Base-by-base conservation (phyloP, 2,797 vertebrate species). In the Petrocephalus sullivani region DNA sequence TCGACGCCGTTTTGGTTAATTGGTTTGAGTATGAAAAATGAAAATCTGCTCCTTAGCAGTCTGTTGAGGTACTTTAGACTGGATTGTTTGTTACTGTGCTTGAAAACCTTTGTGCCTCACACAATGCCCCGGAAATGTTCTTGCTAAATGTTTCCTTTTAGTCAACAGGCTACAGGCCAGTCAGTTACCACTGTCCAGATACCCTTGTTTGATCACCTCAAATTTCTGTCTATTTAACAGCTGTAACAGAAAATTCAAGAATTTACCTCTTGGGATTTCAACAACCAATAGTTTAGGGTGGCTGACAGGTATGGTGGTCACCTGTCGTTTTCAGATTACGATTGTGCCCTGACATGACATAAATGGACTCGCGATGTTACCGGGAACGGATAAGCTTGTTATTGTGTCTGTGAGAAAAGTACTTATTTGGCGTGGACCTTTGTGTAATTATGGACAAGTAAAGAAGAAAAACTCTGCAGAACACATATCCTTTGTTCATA, bases 181-280 rank as follows among this genome's bases (percentile, higher is more conserved):
- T 90, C 90, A 89, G 92, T 92, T 87, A 91, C 91, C 93, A 91
- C 93, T 92, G 87, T 91, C 91, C 89, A 88, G 92, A 92, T 90
- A 91, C 89, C 91, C 88, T 90, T 92, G n/a, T 83, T 28, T 82
- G 87, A 81, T 88, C 87, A 57, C 46, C 21, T 51, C 19, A 71
- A 53, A 87, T 90, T 89, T 61, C 88, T 90, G 93, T 92, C 93
- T 90, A 95, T 94, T 95, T 95, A 82, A 56, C 56, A 53, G 92
- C 90, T 90, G 89, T 91, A 93, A 93, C 91, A 92, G 92, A 93
- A 93, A 93, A 93, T 90, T 92, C 90, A 93, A 94, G 89, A 33
- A 57, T 81, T 82, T 58, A 49, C 85, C 82, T 81, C 37, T 67
- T 12, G 12, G 56, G 56, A 51, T 51, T 88, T 88, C 54, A 86